Conservation (phyloP, 1,140 invertebrate genomes). For the Meloidogyne chitwoodi region DNA sequence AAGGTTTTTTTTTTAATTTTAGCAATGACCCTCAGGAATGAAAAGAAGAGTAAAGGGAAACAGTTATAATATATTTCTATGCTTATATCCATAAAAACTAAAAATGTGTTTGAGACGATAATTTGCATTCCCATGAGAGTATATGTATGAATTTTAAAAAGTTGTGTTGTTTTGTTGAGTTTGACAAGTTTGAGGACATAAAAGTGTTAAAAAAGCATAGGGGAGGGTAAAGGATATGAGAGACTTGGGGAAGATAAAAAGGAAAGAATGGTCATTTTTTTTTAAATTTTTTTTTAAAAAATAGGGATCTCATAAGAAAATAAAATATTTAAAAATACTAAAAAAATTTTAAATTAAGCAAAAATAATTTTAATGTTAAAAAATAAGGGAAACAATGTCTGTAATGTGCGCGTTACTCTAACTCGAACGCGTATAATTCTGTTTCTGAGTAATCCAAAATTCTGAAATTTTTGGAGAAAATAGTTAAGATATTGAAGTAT, state of each 20-base stretch:
- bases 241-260: not conserved
- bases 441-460: too few relatives aligned
- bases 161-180: not conserved
- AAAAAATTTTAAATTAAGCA: too few relatives aligned
- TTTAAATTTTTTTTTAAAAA: too few relatives aligned
- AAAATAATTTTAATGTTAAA: too few relatives aligned
- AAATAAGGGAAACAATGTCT: too few relatives aligned
- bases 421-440: too few relatives aligned
- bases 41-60: not conserved
- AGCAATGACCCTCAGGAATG: not conserved
- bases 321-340: not conserved
- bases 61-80: too few relatives aligned
- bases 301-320: not conserved
- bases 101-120: constrained; percentile 1
- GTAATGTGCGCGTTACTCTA: too few relatives aligned
- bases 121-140: constrained; percentile 20
- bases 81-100: not conserved
- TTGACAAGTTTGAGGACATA: not conserved
- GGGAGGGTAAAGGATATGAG: not conserved
- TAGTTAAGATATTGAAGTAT: too few relatives aligned
- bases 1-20: not conserved
- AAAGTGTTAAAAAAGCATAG: not conserved
- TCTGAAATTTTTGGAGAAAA: too few relatives aligned
- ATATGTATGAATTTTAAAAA: not conserved
- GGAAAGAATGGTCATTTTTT: not conserved